Evolutionary conservation across 2,888 invertebrate genomes (phyloP).

Genomic region (Chymomyza amoena): DNA sequence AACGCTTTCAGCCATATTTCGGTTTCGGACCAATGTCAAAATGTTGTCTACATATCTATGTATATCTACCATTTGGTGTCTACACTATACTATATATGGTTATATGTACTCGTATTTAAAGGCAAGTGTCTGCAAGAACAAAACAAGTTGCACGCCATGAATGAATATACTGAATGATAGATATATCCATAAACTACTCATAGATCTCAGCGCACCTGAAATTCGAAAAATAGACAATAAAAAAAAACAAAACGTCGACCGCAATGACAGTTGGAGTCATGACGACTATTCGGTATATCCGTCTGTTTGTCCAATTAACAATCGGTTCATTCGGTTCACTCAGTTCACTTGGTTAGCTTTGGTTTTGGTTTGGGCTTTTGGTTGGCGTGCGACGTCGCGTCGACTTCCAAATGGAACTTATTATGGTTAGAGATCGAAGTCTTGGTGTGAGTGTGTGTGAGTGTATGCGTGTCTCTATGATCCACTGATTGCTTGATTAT

Average conservation of each 20-base stretch:
- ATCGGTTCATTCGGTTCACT: not conserved
- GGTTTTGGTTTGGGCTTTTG: not conserved
- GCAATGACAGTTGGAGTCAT: slow-evolving; percentile 74
- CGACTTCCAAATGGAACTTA: slow-evolving; percentile 4
- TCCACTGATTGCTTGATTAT: slow-evolving; percentile 76
- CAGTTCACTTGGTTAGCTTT: not conserved
- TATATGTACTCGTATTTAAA: slow-evolving; percentile 15
- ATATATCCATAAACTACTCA: slow-evolving; percentile 17
- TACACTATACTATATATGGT: not conserved
- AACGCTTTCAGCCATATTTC: slow-evolving; percentile 53
- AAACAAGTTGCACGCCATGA: slow-evolving; percentile 61
- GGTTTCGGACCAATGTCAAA: slow-evolving; percentile 11
- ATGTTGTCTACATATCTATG: slow-evolving; percentile 1
- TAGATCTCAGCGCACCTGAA: slow-evolving; percentile 60
- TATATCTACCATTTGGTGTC: not conserved
- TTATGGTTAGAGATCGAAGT: not conserved
- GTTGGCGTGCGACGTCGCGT: slow-evolving; percentile 6
- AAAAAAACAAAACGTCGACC: slow-evolving; percentile 51
- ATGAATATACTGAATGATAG: slow-evolving; percentile 52
- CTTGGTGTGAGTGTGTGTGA: not conserved
- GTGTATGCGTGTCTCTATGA: slow-evolving; percentile 38
- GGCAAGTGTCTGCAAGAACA: slow-evolving; percentile 50
- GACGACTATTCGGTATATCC: slow-evolving; percentile 20
- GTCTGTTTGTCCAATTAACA: slow-evolving; percentile 7
- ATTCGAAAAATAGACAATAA: slow-evolving; percentile 66